These are phyloP conservation scores for Gallinago media DNA, from an alignment of 2,113 vertebrate genomes.

Conservation along the genomic window DNA sequence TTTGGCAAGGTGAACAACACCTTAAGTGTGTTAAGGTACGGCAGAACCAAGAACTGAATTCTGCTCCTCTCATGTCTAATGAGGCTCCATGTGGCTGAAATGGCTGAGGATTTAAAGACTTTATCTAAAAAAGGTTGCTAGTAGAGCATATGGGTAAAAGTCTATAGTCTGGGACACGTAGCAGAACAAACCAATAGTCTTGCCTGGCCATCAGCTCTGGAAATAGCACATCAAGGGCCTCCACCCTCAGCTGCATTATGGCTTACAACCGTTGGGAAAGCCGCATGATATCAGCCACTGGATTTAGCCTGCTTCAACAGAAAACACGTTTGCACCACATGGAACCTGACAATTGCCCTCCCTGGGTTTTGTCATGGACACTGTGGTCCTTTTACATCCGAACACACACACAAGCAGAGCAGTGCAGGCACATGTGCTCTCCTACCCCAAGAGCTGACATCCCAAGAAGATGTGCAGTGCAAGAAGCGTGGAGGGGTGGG, in stretches of 20 bases:
- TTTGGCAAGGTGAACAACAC: background rate
- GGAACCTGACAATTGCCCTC: conserved; percentile 42
- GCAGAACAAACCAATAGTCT: background rate
- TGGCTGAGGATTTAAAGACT: background rate
- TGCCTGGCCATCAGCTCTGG: background rate
- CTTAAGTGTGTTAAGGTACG: background rate
- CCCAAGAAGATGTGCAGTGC: background rate
- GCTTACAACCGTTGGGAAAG: background rate
- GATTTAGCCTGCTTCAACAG: conserved; percentile 15
- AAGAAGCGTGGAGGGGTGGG: background rate
- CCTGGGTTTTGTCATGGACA: conserved; percentile 42
- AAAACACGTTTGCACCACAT: conserved; percentile 53
- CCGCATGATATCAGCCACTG: conserved; percentile 10
- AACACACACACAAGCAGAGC: background rate
- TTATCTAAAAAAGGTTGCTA: background rate
- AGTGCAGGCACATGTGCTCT: background rate
- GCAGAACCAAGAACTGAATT: background rate
- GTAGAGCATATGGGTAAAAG: background rate
- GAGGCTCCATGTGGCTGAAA: background rate
- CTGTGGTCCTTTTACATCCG: background rate
- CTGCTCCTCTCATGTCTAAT: background rate
- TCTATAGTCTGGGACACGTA: background rate
- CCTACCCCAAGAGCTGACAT: background rate
- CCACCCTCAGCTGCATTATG: background rate
- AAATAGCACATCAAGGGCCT: conserved; percentile 5